Base-by-base conservation (phyloP, 1,140 invertebrate species). In the Pemphigus obesinymphae region DNA sequence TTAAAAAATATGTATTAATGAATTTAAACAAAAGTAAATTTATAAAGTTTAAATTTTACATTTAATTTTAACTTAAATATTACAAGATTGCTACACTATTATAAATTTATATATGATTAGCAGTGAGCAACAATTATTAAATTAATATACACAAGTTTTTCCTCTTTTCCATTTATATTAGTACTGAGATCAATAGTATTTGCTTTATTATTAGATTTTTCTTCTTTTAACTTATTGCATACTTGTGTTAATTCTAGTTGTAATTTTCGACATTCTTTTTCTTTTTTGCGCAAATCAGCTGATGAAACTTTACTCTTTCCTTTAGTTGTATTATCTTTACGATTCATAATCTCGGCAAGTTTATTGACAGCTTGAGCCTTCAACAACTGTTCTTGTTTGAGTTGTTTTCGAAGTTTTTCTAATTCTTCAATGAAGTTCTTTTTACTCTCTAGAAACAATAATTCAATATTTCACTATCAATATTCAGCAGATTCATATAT, bases 321-420 rank as follows among this genome's bases (percentile, higher is more conserved):
- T 82, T 88, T 85, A 3, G 88, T 88, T 72, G 90, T 90, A 82
- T 93, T 88, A 85, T 96, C 95, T 87, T 96, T 96, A 58, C 94
- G 90, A 86, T 97, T 97, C 94, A 99, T 96, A 31, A 99, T 95
- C 88, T 99, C 97, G 7, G 96, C 95, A 63, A 99, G 89, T 87
- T 99, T 99, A 87, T 98, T 97, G 43, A 99, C 96, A 68, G 97
- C 97, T 87, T 97, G 93, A 85, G 93, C 91, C 86, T 96, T 97
- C 82, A 96, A 89, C 84, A 97, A 87, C 85, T 93, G 92, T 88
- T 99, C 97, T 45, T 93, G 95, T 85, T 96, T 93, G 83, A 97
- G 89, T 87, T 96, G 95, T 86, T 93, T 94, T 84, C 90, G 91
- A 82, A 98, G 88, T 85, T 93, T 93, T 82, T 95, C 93, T 10